These are phyloP conservation scores for Mormyrops boulengeri DNA, from an alignment of 2,797 vertebrate species.

Conservation along the genomic window DNA sequence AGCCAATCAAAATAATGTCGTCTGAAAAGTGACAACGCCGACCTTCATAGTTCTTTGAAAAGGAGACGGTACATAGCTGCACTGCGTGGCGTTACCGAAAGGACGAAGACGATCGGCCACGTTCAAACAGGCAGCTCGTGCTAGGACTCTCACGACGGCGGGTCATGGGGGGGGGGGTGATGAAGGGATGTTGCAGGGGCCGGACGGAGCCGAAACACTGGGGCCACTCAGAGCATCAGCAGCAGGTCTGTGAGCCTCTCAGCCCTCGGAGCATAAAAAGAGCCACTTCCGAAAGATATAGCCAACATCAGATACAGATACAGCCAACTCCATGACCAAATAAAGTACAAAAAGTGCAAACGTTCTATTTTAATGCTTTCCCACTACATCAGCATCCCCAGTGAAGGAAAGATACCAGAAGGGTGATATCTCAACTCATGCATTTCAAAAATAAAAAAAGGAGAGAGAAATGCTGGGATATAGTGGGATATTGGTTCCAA, in stretches of 20 bases:
- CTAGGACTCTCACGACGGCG: neutral
- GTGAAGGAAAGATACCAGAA: conserved; percentile 16
- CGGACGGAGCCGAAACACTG: too few relatives aligned
- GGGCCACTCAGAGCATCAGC: neutral
- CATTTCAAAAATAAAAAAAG: conserved; percentile 14
- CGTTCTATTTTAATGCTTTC: neutral
- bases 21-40: neutral
- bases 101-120: neutral
- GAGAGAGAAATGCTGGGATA: conserved; percentile 53
- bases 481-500: conserved; percentile 30
- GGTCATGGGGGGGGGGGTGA: neutral
- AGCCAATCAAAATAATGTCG: neutral
- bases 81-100: neutral
- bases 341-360: neutral
- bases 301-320: too few relatives aligned
- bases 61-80: neutral
- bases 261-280: neutral
- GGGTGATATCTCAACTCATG: conserved; percentile 39
- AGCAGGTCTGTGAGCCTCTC: neutral
- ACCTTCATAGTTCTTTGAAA: neutral
- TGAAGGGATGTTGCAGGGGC: neutral
- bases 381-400: conserved; percentile 26
- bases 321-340: neutral
- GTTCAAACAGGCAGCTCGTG: neutral
- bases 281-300: neutral